Percentiles rank a stretch among this genome's conserved stretches.
phyloP scores from a whole-genome alignment of 2,888 invertebrate genomes.

The Eilema depressum region DNA sequence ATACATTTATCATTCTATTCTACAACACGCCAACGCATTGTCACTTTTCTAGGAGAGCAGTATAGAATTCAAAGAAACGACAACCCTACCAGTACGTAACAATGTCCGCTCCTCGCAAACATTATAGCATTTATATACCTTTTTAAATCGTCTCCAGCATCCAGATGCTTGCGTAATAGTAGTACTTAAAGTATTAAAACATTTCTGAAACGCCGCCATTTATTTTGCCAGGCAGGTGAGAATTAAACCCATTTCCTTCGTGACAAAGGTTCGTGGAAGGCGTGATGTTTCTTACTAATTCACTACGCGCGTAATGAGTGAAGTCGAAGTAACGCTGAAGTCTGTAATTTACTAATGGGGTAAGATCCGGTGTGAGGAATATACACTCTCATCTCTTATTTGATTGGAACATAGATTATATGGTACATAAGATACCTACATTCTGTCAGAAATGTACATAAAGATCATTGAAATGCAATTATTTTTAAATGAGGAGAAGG shows the following conservation, averaged over 20 bases:
- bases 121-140: background rate
- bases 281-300: constrained; percentile 43
- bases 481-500: no score
- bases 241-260: constrained; percentile 53
- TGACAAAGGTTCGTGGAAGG: constrained; percentile 47
- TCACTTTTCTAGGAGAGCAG: no score
- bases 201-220: constrained; percentile 33
- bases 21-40: no score
- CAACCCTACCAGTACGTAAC: background rate
- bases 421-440: background rate
- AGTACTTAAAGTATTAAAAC: constrained; percentile 42
- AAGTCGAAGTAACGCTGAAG: constrained; percentile 37
- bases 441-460: no score
- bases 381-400: background rate
- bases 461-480: no score
- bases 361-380: background rate
- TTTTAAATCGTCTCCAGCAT: constrained; percentile 24
- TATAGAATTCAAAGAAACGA: no score
- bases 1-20: no score
- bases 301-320: constrained; percentile 46
- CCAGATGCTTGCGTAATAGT: constrained; percentile 37
- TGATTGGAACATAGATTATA: background rate
- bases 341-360: constrained; percentile 55
- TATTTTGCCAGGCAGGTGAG: constrained; percentile 49
- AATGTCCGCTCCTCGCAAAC: constrained; percentile 6